Base-by-base conservation (phyloP, 2,113 vertebrate species). In the Pseudorectes ferrugineus region DNA sequence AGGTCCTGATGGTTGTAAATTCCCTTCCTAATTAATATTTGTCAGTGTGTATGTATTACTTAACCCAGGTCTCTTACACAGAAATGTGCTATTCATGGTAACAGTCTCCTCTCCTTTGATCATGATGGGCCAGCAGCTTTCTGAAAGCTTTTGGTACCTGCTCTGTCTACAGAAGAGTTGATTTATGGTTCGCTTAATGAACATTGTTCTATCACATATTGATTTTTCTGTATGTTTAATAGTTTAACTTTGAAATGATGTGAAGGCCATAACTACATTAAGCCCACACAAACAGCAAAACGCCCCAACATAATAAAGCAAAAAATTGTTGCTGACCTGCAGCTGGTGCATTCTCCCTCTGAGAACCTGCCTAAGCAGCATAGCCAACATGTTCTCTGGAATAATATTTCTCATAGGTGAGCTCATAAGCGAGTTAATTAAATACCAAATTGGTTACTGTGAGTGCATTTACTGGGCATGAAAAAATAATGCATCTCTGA, bases 221-320 rank as follows among this genome's bases (percentile, higher is more conserved):
- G 94, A 94, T 95, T 94, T 94, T 95, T 66, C 92, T 89, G 43
- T 42, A 52, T 66, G 85, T 70, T 54, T 89, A 88, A 95, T 76
- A 93, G 89, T 58, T 88, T 58, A 95, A 91, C 81, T 95, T 95
- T 46, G 91, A 91, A 95, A 85, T 65, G 0, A 85, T 83, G 54
- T 80, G 88, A 89, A 73, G 66, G 38, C 66, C 38, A 55, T 76
- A 70, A 61, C 81, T 81, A 51, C 5, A 2, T 63, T 88, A 89
- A 89, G 33, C 62, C 38, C 73, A 18, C n/a, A 31, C 29, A 70
- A 95, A 43, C n/a, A 89, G 74, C 33, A 70, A 62, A 95, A 63
- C 0, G 2, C 8, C 17, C 54, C 0, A 0, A 63, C 17, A 38
- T 70, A 95, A 85, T 61, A 95, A 76, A 89, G 70, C 35, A 85